A percentile compares a stretch with the other conserved stretches of the same genome.
Evolutionary conservation across 2,113 vertebrate genomes (phyloP).

Genomic region (Hystrix cristata): DNA sequence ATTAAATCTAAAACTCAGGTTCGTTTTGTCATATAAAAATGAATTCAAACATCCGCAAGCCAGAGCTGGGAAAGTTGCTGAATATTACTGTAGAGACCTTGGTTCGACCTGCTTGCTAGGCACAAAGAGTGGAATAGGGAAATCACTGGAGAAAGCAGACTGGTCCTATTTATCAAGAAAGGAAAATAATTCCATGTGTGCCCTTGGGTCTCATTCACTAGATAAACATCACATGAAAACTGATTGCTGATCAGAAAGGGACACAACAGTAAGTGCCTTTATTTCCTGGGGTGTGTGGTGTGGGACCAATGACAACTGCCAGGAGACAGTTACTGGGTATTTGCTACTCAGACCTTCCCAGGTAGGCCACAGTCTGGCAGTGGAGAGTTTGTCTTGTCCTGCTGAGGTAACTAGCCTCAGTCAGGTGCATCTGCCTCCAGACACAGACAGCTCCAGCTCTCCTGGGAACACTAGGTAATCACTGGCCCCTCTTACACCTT

Average conservation of each 20-base stretch:
- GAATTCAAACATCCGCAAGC: background rate
- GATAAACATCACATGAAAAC: background rate
- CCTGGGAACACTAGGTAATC: rapidly evolving
- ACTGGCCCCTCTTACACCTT: too few relatives aligned
- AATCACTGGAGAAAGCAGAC: background rate
- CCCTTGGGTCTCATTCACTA: background rate
- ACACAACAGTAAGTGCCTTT: too few relatives aligned
- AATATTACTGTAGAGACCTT: background rate
- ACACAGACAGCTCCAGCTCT: background rate
- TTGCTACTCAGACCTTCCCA: background rate
- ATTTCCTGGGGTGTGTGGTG: background rate
- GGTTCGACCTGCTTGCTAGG: background rate
- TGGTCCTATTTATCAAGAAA: background rate
- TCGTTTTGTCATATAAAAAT: background rate
- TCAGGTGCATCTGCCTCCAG: too few relatives aligned
- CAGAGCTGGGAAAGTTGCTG: background rate
- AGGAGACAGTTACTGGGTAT: background rate
- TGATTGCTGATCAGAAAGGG: background rate
- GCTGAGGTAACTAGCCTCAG: background rate
- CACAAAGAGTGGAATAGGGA: background rate
- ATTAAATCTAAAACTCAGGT: background rate
- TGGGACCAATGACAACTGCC: background rate
- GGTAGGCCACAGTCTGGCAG: too few relatives aligned
- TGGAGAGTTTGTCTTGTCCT: background rate
- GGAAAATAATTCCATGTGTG: background rate